Evolutionary conservation across 2,888 invertebrate genomes (phyloP), one percentile per base, ranked within the genome.

Genomic region (Cepaea hortensis): DNA sequence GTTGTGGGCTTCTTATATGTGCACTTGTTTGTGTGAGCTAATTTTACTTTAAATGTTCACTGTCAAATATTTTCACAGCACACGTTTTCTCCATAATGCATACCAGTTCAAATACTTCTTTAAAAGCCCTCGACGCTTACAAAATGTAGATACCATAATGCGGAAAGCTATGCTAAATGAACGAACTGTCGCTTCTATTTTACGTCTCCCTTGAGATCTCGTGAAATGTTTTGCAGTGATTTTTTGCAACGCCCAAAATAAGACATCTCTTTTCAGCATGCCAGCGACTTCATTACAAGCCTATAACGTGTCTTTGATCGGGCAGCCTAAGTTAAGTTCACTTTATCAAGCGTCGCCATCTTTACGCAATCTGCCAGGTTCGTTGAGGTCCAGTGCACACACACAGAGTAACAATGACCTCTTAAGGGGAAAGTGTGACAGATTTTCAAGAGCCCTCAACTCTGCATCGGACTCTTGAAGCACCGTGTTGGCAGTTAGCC

Each of bases 341-440:
- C 68, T 70, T 85, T 77, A 85, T 85, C 85, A 68, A 48, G 77
- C 77, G 79, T 85, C 85, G 85, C 77, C 85, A 85, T 85, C 85
- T 85, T 85, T 85, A 85, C 85, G 85, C 85, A 85, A 85, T 85
- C 85, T 85, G 85, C 79, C 85, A 85, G 85, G 77, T 79, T 55
- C 85, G 85, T 55, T 35, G 55, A 79, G 85, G 77, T 79, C 61
- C 76, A 23, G 23, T 77, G 85, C 50, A 15, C 70, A 23, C 20
- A 9, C 85, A 23, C 70, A 48, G 3, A 15, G 65, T 62, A 76
- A 84, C 84, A 84, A 84, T 85, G 77, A 70, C 85, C 85, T 79
- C 50, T 46, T 50, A 20, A 3, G 35, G 35, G 11, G 55, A 79
- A 70, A 18, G 23, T 68, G 79, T 23, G 85, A 85, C 85, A 85